Percentiles rank a stretch among this genome's conserved stretches.
Evolutionary conservation across 1,140 invertebrate species (phyloP).

Genomic region (Scaptomyza pallida): DNA sequence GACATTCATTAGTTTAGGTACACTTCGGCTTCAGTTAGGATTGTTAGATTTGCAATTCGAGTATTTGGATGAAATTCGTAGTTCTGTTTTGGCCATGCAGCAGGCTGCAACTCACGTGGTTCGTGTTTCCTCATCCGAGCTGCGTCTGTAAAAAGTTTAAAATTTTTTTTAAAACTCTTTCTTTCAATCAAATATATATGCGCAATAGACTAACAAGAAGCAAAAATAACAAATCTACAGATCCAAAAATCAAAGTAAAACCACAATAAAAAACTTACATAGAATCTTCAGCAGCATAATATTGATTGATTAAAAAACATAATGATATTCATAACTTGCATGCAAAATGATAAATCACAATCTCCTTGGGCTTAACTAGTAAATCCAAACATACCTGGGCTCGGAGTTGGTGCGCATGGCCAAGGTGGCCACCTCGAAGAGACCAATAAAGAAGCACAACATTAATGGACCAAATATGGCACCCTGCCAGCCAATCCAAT

Average conservation of each 20-base stretch:
- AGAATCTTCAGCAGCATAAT: conserved; percentile 53
- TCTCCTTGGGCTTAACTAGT: not conserved
- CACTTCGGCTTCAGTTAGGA: conserved; percentile 2
- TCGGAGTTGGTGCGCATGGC: conserved; percentile 76
- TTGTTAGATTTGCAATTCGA: conserved; percentile 58
- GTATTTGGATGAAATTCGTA: conserved; percentile 63
- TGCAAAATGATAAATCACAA: conserved; percentile 52
- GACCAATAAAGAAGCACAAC: conserved; percentile 87
- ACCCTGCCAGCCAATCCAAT: conserved; percentile 97
- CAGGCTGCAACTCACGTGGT: conserved; percentile 72
- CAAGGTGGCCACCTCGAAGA: conserved; percentile 80
- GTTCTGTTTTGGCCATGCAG: conserved; percentile 11
- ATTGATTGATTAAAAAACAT: conserved; percentile 29
- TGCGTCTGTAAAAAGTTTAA: conserved; percentile 61
- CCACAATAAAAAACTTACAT: conserved; percentile 54
- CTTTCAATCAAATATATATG: too few species aligned
- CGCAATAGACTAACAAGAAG: not conserved
- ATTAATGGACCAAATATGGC: conserved; percentile 98
- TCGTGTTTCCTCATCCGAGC: conserved; percentile 77
- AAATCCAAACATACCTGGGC: conserved; percentile 59
- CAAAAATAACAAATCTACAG: not conserved
- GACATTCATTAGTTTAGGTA: conserved; percentile 40
- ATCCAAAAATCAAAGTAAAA: not conserved
- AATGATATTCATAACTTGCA: conserved; percentile 51
- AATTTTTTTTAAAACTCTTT: too few species aligned